These are phyloP conservation scores for Aradophagus sp. DNA, from an alignment of 1,140 invertebrate genomes.

Conservation along the genomic window DNA sequence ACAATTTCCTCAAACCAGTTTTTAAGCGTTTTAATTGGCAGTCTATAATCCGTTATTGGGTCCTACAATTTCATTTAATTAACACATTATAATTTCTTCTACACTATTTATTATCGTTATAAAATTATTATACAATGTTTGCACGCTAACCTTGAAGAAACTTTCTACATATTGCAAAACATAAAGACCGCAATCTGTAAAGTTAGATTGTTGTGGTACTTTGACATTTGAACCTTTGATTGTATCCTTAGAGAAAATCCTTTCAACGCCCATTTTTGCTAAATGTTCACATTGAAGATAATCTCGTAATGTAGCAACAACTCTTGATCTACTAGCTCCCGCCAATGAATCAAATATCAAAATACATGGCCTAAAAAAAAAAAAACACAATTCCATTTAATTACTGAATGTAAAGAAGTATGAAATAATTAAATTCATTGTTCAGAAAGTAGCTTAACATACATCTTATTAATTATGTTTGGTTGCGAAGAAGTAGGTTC, in stretches of 20 bases:
- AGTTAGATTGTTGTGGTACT: constrained; percentile 97
- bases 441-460: constrained; percentile 27
- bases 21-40: constrained; percentile 84
- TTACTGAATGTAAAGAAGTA: too few relatives aligned
- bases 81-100: neutral
- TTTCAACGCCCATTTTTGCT: constrained; percentile 81
- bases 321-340: constrained; percentile 84
- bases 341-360: constrained; percentile 95
- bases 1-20: constrained; percentile 87
- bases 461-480: constrained; percentile 61
- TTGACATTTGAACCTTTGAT: constrained; percentile 89
- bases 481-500: constrained; percentile 16
- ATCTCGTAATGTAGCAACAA: constrained; percentile 90
- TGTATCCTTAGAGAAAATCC: constrained; percentile 84
- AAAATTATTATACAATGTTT: neutral
- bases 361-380: constrained; percentile 83
- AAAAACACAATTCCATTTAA: too few relatives aligned
- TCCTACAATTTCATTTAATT: constrained; percentile 74
- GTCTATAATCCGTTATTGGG: constrained; percentile 82
- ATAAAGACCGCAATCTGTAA: constrained; percentile 97
- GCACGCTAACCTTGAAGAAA: constrained; percentile 85
- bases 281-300: constrained; percentile 93
- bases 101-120: too few relatives aligned
- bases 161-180: constrained; percentile 96
- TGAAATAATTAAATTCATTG: neutral